These are phyloP conservation scores for Piprites chloris DNA, from an alignment of 2,113 vertebrate species.

Conservation along the genomic window DNA sequence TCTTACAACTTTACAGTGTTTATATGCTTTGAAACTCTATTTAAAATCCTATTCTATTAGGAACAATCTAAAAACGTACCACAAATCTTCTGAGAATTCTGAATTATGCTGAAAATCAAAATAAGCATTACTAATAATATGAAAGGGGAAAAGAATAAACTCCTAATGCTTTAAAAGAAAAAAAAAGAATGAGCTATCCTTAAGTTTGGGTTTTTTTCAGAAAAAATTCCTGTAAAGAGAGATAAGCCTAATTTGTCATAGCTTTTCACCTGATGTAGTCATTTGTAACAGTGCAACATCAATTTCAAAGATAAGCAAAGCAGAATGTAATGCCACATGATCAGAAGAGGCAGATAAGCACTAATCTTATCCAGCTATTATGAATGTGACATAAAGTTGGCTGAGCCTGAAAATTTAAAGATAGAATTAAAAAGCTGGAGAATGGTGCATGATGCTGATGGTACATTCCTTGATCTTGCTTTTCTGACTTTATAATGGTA, in stretches of 20 bases:
- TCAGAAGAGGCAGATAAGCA: neutral
- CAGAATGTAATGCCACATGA: neutral
- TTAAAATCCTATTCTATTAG: neutral
- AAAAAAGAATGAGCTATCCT: neutral
- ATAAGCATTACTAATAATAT: neutral
- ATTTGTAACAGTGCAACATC: neutral
- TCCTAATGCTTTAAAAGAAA: neutral
- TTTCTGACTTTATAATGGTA: neutral
- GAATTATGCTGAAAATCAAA: neutral
- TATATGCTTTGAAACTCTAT: neutral
- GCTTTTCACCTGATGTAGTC: neutral
- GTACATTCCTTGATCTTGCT: neutral
- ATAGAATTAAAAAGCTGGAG: neutral
- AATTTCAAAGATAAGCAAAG: neutral
- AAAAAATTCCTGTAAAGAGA: fast-evolving
- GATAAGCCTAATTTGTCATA: neutral
- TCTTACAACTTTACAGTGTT: neutral
- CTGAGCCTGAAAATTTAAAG: neutral
- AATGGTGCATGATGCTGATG: neutral
- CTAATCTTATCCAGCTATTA: neutral
- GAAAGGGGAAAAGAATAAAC: neutral
- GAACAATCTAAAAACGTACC: neutral
- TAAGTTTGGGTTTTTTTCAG: neutral
- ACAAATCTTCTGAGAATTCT: neutral
- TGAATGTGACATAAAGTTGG: neutral